Base-by-base conservation (phyloP, 1,140 invertebrate species). In the Apolygus lucorum region DNA sequence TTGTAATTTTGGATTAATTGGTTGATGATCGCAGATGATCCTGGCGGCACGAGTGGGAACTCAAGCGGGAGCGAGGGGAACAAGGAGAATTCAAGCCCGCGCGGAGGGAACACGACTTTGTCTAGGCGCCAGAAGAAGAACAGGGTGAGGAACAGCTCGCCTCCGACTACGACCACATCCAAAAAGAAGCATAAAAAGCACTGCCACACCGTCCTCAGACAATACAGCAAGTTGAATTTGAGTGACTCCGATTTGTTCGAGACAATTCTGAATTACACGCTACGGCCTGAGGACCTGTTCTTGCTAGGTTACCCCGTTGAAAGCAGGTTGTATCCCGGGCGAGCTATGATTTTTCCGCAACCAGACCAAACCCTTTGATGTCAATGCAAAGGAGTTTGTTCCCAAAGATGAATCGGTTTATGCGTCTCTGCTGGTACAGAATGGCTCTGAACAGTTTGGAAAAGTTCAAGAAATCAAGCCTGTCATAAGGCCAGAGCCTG, bases 241-340 rank as follows among this genome's bases (percentile, higher is more conserved):
- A 73, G 72, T 14, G 82, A 85, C 62, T 68, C 49, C 0, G 72
- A 76, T 1, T 54, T 86, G 14, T 76, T 78, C 8, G 68, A 81
- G 2, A 75, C 81, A 11, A 73, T 90, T 24, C 78, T 78, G 0
- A 78, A 78, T 13, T 90, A 92, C 76, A 73, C 87, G 0, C 78
- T 93, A 25, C 82, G 82, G 1, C 79, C 81, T 1, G 83, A 87
- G 28, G 82, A 90, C 67, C 79, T 93, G 68, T 79, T 83, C 17
- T 80, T 84, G 2, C 82, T 90, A 69, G 90, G 90, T 0, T 95
- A 86, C 76, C 92, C 92, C 0, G 76, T 89, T 0, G 83, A 87
- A 34, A 83, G 84, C 67, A 81, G 81, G 11, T 76, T 82, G 0
- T 82, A 84, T 34, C 82, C 85, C 1, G 84, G 83, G 1, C 80